Conservation (phyloP, 2,113 vertebrate species). For the Sander vitreus region DNA sequence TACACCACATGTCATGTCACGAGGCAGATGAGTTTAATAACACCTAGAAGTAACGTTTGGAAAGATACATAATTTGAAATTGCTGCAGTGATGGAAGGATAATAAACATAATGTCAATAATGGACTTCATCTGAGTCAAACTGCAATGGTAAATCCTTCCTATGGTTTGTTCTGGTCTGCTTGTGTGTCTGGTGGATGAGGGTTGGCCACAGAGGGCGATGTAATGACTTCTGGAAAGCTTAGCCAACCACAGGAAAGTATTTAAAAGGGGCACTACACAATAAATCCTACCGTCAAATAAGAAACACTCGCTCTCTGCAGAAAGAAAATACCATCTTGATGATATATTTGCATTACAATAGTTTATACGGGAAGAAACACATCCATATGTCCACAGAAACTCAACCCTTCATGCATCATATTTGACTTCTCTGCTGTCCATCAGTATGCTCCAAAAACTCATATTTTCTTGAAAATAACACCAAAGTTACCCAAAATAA, state of each 20-base stretch:
- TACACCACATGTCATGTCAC: constrained; percentile 6
- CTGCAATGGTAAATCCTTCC: constrained; percentile 10
- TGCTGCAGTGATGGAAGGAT: not conserved
- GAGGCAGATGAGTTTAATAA: constrained; percentile 13
- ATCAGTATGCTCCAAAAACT: no score
- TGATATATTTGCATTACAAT: not conserved
- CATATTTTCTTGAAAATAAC: no score
- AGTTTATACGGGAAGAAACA: no score
- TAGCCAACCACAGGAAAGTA: constrained; percentile 31
- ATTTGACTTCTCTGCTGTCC: not conserved
- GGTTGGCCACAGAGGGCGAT: constrained; percentile 17
- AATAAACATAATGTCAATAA: constrained; percentile 15
- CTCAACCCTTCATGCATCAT: not conserved
- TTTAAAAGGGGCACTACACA: not conserved
- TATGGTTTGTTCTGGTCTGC: not conserved
- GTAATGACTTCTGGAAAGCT: constrained; percentile 24
- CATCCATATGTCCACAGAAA: no score
- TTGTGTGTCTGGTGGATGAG: constrained; percentile 14
- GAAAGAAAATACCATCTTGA: not conserved
- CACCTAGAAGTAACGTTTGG: constrained; percentile 15
- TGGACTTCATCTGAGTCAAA: constrained; percentile 16
- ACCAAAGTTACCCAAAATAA: no score
- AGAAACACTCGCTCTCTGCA: not conserved
- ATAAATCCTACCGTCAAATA: constrained; percentile 4
- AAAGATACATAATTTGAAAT: constrained; percentile 6